phyloP scores from a whole-genome alignment of 2,888 invertebrate species.

The Drepanosiphum platanoidis region DNA sequence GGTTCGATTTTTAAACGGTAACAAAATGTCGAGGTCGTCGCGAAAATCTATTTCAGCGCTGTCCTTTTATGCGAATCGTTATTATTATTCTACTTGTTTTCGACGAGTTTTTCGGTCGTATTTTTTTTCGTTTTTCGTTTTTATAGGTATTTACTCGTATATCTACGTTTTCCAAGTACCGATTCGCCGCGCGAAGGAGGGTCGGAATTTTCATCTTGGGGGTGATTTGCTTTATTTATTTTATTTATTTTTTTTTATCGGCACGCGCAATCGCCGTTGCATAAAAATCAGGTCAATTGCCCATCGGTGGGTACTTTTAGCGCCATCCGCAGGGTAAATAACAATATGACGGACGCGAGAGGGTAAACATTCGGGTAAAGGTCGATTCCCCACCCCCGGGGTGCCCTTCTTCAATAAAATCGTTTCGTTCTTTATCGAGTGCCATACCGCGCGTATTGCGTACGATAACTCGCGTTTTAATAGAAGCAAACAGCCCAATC shows the following conservation, averaged over 20 bases:
- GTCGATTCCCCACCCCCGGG: no score
- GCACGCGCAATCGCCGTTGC: slow-evolving; percentile 24
- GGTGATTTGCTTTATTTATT: slow-evolving; percentile 49
- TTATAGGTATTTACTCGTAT: neutral
- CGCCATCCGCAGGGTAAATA: slow-evolving; percentile 33
- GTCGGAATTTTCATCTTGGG: slow-evolving; percentile 48
- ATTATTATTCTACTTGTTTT: no score
- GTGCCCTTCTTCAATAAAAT: neutral
- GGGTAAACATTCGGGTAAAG: slow-evolving; percentile 15
- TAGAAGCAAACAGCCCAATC: no score
- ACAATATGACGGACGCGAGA: neutral
- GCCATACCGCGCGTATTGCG: neutral
- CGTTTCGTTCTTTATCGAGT: neutral
- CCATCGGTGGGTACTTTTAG: slow-evolving; percentile 43
- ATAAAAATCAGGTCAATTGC: slow-evolving; percentile 52
- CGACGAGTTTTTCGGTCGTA: slow-evolving; percentile 9
- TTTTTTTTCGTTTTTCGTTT: neutral
- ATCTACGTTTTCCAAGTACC: slow-evolving; percentile 20
- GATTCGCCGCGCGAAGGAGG: slow-evolving; percentile 4
- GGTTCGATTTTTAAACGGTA: no score
- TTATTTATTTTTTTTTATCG: slow-evolving; percentile 30
- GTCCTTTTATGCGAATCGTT: no score
- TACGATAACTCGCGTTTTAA: neutral
- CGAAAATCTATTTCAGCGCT: no score
- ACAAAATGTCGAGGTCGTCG: no score